A percentile compares a stretch with the other conserved stretches of the same genome.
These are phyloP conservation scores for Amphiura filiformis DNA, from an alignment of 35 echinoderm and acorn worm genomes.

Conservation along the genomic window DNA sequence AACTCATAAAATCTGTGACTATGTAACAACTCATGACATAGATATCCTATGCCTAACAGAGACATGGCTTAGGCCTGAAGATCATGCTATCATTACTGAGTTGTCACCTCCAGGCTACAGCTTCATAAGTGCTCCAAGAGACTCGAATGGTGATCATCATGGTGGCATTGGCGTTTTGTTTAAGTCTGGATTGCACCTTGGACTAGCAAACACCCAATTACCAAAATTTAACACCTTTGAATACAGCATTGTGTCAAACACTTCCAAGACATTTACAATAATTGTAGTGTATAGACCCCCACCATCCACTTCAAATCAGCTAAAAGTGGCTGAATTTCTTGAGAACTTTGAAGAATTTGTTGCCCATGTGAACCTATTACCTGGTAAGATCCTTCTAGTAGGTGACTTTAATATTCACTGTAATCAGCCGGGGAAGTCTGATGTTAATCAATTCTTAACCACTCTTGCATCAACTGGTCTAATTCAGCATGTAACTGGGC, in stretches of 20 bases:
- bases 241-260: neutral
- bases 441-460: no score
- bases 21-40: conserved; percentile 23
- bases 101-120: conserved; percentile 39
- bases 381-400: no score
- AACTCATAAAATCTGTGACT: conserved; percentile 24
- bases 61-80: conserved; percentile 33
- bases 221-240: conserved; percentile 16
- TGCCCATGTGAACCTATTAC: no score
- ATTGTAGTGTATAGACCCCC: neutral
- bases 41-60: conserved; percentile 52
- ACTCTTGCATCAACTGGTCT: no score
- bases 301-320: no score
- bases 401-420: no score
- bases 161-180: conserved; percentile 19
- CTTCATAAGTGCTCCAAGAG: conserved; percentile 36
- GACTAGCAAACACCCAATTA: neutral
- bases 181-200: neutral
- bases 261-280: neutral
- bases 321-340: no score
- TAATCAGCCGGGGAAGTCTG: no score
- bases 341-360: no score
- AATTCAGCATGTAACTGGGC: no score
- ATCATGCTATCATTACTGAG: conserved; percentile 32
- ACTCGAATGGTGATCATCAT: no score